phyloP scores from a whole-genome alignment of 2,888 invertebrate species.

The Eristalis pertinax region DNA sequence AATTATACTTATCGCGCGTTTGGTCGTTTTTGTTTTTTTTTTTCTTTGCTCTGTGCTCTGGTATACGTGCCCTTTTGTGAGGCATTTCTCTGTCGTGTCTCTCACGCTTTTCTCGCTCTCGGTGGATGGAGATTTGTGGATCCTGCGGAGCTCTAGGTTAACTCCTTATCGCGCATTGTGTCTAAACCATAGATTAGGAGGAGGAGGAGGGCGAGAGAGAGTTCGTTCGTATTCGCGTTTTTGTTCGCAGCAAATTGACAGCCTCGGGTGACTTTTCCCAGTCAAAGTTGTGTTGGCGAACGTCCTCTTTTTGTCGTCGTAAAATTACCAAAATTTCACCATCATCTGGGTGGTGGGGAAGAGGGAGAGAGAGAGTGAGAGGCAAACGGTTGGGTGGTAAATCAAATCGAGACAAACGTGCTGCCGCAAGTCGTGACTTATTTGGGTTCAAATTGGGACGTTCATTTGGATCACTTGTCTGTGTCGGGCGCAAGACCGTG shows the following conservation, averaged over 20 bases:
- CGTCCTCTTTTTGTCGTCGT: background rate
- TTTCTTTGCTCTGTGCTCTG: background rate
- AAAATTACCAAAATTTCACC: conserved; percentile 20
- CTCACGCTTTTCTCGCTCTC: background rate
- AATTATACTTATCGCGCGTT: conserved; percentile 65
- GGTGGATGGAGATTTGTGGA: background rate
- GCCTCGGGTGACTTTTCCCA: conserved; percentile 15
- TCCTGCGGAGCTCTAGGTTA: conserved; percentile 15
- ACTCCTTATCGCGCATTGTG: conserved; percentile 44
- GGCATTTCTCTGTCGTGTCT: background rate
- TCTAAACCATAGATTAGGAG: conserved; percentile 30
- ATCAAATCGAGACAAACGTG: background rate
- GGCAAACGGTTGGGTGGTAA: background rate
- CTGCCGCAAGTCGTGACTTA: background rate
- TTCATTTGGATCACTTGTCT: background rate
- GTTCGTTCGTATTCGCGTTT: conserved; percentile 14
- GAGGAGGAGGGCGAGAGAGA: background rate
- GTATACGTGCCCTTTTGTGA: conserved; percentile 1
- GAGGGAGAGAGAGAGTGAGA: background rate
- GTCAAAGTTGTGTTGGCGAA: conserved; percentile 11
- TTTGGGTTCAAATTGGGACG: background rate
- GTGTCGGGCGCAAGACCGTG: no score
- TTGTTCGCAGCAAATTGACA: conserved; percentile 35
- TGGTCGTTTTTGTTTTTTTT: conserved; percentile 15
- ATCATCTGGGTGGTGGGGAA: background rate